Evolutionary conservation across 2,888 invertebrate genomes (phyloP).

Genomic region (Crossocerus cetratus): DNA sequence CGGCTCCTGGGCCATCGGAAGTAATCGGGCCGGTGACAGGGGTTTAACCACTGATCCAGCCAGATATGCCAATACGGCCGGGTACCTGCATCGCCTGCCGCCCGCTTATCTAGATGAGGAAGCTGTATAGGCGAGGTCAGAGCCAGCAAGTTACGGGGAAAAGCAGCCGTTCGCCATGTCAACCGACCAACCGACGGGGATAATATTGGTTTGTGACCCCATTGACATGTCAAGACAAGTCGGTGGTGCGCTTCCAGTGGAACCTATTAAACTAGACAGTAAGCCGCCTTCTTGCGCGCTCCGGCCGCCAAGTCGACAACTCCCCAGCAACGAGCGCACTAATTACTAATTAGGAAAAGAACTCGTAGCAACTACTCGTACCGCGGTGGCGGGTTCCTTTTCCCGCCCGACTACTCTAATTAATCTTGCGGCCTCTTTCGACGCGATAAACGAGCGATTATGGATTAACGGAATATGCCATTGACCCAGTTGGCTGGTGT

Average conservation of each 20-base stretch:
- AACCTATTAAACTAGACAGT: conserved; percentile 33
- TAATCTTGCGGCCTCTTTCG: too few relatives aligned
- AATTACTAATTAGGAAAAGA: too few relatives aligned
- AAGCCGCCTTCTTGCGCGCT: too few relatives aligned
- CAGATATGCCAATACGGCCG: conserved; percentile 67
- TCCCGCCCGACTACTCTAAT: too few relatives aligned
- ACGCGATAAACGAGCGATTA: conserved; percentile 11
- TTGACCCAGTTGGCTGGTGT: too few relatives aligned
- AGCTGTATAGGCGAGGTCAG: conserved; percentile 39
- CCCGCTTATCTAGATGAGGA: conserved; percentile 50
- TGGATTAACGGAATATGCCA: not conserved
- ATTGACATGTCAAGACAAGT: conserved; percentile 60
- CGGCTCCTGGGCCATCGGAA: conserved; percentile 50
- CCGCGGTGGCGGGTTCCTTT: too few relatives aligned
- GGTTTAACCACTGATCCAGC: conserved; percentile 52
- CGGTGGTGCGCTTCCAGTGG: conserved; percentile 51
- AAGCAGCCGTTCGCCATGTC: conserved; percentile 21
- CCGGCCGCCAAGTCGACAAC: too few relatives aligned
- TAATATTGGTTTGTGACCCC: conserved; percentile 58
- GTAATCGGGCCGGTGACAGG: conserved; percentile 55
- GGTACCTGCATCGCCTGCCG: conserved; percentile 14
- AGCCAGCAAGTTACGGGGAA: conserved; percentile 26
- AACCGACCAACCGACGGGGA: conserved; percentile 15
- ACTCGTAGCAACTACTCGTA: too few relatives aligned
- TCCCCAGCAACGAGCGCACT: too few relatives aligned